Evolutionary conservation across 2,113 vertebrate genomes (phyloP), one percentile per base, ranked within the genome.

Genomic region (Vicugna pacos): DNA sequence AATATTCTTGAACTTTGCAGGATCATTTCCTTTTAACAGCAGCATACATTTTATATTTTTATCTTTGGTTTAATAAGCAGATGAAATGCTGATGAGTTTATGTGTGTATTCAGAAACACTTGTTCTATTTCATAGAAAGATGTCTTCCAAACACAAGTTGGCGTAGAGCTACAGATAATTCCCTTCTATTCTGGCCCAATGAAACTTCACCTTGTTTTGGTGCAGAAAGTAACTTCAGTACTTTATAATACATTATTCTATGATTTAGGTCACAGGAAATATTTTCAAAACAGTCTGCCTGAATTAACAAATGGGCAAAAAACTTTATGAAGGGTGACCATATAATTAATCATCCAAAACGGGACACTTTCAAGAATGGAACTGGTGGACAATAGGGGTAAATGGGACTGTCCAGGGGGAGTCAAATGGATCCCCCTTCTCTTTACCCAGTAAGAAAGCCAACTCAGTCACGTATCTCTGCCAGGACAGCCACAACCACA

Each of bases 251-350:
- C 54, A 35, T 60, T 76, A 81, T 56, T 46, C 58, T 65, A 9
- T 22, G 46, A 83, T 42, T 93, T 79, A 86, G 38, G n/a, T 69
- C 58, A 69, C 16, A 80, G 58, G 24, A 79, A 62, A 54, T 50
- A 75, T 84, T 94, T 94, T 90, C 24, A 46, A 81, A 89, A 79
- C 14, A 64, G 38, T 28, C 11, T 83, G 28, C 54, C 32, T 62
- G 48, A 32, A 86, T 77, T 81, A 94, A 94, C 16, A 65, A 79
- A 91, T 1, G 73, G 30, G 82, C 62, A 85, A 80, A 97, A 81
- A 52, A 2, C 14, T 83, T 65, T 52, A 11, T 10, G 32, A 20
- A 17, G n/a, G 32, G 15, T 69, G 82, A 86, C 12, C n/a, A 50
- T 35, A 30, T 17, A 89, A 91, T 54, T 38, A 56, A 70, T 75